Evolutionary conservation across 2,888 invertebrate genomes (phyloP), one percentile per base, ranked within the genome.

Genomic region (Eudemis profundana): DNA sequence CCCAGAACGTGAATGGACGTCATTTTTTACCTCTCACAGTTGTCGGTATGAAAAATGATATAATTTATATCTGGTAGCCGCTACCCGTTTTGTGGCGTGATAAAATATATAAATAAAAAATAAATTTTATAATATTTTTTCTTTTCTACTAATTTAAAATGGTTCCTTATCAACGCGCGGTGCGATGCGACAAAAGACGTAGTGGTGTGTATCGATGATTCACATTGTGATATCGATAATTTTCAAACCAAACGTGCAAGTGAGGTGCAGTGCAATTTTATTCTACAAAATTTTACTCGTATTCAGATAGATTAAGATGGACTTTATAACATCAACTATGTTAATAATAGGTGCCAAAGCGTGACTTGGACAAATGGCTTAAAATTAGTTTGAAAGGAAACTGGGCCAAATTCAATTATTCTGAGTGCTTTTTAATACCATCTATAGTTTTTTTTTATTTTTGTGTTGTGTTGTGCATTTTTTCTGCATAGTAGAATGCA

Each of bases 31-130:
- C 85, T 86, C 88, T 89, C 89, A 87, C 87, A 87, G 89, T 84
- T 90, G 90, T 90, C 90, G 86, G 86, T 85, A 83, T 91, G 92
- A 91, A 90, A 91, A 91, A 91, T 92, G 90, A 88, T 91, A 92
- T 92, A 92, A 92, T 92, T 92, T 92, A 91, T 92, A 91, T 91
- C 87, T 72, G 75, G 74, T 76, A 76, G 80, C 90, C 86, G 92
- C 92, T 92, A 91, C 92, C 81, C 90, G 91, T 92, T 92, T 92
- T 92, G 90, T 90, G 86, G 78, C 77, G 85, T 81, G 86, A 87
- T 85, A 89, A 90, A 90, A 89, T 89, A 89, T 83, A 91, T 90
- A 89, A 86, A 89, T 90, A 87, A 84, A 83, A 86, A 82, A 81
- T 65, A 85, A 84, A 82, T 85, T 82, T 83, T 84, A 85, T 82